These are phyloP conservation scores for Muraenolepis orangiensis DNA, from an alignment of 2,797 vertebrate genomes.

Conservation along the genomic window DNA sequence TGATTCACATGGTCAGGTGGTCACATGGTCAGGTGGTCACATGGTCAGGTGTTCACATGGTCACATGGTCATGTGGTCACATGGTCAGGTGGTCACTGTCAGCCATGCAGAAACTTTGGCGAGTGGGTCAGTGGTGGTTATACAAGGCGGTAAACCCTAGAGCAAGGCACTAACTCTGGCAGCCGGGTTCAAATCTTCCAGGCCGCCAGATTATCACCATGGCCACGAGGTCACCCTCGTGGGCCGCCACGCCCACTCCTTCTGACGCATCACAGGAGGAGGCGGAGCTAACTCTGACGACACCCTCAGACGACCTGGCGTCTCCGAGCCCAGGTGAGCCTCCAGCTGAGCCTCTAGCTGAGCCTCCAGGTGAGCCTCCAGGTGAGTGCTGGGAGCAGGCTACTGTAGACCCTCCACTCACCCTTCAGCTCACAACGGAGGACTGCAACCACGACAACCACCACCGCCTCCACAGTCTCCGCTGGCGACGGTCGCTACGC, in stretches of 20 bases:
- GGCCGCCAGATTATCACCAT: slow-evolving; percentile 1
- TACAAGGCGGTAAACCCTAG: not conserved
- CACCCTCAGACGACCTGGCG: not conserved
- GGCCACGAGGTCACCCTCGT: not conserved
- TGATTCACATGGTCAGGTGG: no score
- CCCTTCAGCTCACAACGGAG: not conserved
- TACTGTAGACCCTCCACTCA: not conserved
- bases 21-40: no score
- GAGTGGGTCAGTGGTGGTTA: not conserved
- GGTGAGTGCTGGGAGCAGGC: not conserved
- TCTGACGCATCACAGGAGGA: not conserved
- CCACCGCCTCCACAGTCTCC: not conserved
- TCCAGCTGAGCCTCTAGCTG: not conserved
- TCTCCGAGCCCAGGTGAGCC: not conserved
- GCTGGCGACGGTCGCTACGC: not conserved
- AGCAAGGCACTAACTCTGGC: not conserved
- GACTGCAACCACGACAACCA: not conserved
- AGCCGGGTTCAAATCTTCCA: not conserved
- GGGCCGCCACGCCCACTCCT: not conserved
- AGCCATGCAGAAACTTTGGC: no score
- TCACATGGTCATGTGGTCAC: no score
- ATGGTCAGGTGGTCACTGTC: no score
- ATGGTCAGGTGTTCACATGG: no score
- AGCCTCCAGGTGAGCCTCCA: not conserved
- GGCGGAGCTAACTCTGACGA: not conserved